Conservation (phyloP, 2,888 invertebrate genomes). For the Stegana nigrithorax region DNA sequence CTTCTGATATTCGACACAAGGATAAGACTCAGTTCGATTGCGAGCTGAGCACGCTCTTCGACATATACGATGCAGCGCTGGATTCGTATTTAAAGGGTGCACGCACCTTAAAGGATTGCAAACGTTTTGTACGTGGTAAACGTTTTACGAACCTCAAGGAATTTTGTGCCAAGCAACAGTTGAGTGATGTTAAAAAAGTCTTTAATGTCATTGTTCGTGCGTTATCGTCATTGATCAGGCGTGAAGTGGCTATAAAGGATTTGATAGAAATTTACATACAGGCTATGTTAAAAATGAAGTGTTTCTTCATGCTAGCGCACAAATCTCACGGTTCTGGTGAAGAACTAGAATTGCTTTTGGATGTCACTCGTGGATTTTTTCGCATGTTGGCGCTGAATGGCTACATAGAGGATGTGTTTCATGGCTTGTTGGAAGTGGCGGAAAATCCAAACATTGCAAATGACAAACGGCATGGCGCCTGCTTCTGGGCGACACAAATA, state of each 20-base stretch:
- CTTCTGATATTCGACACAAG: conserved; percentile 49
- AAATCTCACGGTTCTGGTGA: conserved; percentile 25
- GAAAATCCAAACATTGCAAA: conserved; percentile 50
- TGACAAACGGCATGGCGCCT: conserved; percentile 50
- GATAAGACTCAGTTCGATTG: conserved; percentile 52
- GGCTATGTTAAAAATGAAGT: conserved; percentile 57
- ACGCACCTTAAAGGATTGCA: conserved; percentile 46
- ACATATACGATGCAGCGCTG: conserved; percentile 57
- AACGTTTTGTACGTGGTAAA: conserved; percentile 47
- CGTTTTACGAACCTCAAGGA: conserved; percentile 48
- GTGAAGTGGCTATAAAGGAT: conserved; percentile 49
- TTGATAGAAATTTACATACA: conserved; percentile 49
- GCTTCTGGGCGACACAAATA: conserved; percentile 66
- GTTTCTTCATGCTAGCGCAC: conserved; percentile 54
- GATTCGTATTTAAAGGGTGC: conserved; percentile 51
- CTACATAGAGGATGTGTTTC: conserved; percentile 61
- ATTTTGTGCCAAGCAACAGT: conserved; percentile 38
- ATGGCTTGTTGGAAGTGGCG: conserved; percentile 51
- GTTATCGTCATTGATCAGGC: conserved; percentile 44
- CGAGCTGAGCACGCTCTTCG: conserved; percentile 44
- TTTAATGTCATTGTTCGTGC: conserved; percentile 38
- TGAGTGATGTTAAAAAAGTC: conserved; percentile 33
- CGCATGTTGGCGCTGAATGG: conserved; percentile 59
- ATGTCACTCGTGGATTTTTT: conserved; percentile 56
- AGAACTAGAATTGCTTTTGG: conserved; percentile 46